A percentile compares a stretch with the other conserved stretches of the same genome.
These are phyloP conservation scores for Epinephelus lanceolatus DNA, from an alignment of 2,113 vertebrate species.

Conservation along the genomic window DNA sequence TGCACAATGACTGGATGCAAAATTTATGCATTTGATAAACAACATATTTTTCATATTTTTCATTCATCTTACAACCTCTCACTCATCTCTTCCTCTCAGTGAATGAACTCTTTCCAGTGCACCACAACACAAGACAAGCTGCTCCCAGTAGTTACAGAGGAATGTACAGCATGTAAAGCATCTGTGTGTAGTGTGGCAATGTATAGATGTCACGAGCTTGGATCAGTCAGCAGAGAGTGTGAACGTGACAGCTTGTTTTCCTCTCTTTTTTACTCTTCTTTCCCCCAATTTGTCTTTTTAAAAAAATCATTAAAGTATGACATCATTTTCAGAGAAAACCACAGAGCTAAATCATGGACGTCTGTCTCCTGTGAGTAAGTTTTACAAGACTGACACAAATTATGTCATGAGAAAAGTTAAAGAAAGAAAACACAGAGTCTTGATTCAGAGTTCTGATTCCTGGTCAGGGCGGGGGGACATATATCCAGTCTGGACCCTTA, in stretches of 20 bases:
- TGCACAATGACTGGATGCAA: background rate
- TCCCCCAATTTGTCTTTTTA: no score
- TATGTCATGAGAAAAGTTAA: no score
- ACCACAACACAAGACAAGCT: background rate
- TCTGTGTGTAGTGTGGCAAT: background rate
- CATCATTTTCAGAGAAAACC: no score
- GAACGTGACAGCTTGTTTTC: background rate
- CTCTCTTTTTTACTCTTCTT: background rate
- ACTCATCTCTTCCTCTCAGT: no score
- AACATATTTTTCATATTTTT: no score
- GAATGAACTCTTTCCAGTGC: background rate
- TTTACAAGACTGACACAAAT: background rate
- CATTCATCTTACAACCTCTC: no score
- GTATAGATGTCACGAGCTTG: background rate
- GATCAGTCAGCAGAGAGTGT: background rate
- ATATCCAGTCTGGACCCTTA: no score
- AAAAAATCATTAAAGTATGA: no score
- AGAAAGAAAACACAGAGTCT: no score
- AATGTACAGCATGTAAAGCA: constrained; percentile 17
- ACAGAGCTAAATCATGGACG: background rate
- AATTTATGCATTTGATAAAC: no score
- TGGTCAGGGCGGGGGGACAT: no score
- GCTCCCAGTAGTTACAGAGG: background rate
- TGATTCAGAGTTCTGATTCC: no score
- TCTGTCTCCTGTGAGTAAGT: background rate